Base-by-base conservation (phyloP, 2,797 vertebrate species). In the Naso thynnoides region DNA sequence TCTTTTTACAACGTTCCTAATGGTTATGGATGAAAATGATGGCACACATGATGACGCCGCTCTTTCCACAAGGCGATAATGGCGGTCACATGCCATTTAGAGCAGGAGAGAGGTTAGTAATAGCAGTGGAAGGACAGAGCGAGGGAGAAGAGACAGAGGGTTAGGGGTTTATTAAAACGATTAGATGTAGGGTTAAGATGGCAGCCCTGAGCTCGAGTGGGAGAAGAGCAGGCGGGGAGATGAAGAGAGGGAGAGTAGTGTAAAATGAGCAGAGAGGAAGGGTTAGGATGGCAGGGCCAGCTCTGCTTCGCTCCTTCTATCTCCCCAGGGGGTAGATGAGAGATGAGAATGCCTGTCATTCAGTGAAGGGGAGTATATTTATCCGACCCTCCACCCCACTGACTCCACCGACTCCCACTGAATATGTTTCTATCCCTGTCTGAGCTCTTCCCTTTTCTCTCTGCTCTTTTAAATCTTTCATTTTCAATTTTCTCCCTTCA, bases 11-110 rank as follows among this genome's bases (percentile, higher is more conserved):
- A 56, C 60, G 56, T 60, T 81, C 78, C 70, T 91, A 92, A 92
- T 92, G 88, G 88, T 86, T 86, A 89, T 89, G 89, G 86, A 83
- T 68, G 86, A 85, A 90, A 86, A 90, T 81, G 84, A 91, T 82
- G 86, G 85, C 85, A 27, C 85, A 60, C 75, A 69, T 66, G 81
- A 91, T 87, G 89, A 85, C 75, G 61, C 59, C 23, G 77, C 79
- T 88, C 70, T 93, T 90, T 88, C 83, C 88, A 52, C 74, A 13
- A 48, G 79, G 83, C 74, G 49, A 85, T 93, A 90, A 90, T 91
- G 81, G 84, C 71, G 60, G 83, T 88, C 81, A 75, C 83, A 80
- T 80, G 76, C 78, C 85, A 86, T 89, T 87, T 68, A 69, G 83
- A 73, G 63, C 1, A 21, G 44, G 84, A 50, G 72, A 58, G 83